A percentile compares a stretch with the other conserved stretches of the same genome.
These are phyloP conservation scores for Phoenicopterus ruber DNA, from an alignment of 2,113 vertebrate species.

Conservation along the genomic window DNA sequence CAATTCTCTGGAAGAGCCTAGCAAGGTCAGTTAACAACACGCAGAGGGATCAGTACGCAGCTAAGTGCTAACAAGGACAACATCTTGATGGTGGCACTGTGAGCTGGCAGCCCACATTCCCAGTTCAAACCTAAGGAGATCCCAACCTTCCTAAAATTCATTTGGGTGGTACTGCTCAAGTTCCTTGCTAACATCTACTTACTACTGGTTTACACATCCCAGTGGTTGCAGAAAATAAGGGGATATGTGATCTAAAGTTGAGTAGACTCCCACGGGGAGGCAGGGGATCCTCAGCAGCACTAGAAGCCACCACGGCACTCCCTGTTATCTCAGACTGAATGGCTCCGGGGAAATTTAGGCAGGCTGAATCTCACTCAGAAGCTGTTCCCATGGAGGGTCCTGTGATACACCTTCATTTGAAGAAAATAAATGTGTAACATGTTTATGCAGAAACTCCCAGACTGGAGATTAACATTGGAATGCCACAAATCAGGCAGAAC, in stretches of 20 bases:
- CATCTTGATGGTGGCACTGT: neutral
- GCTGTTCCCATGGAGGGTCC: neutral
- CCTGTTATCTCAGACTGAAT: neutral
- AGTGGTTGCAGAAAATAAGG: neutral
- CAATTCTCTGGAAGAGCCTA: neutral
- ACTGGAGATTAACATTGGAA: neutral
- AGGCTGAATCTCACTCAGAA: neutral
- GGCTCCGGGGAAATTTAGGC: neutral
- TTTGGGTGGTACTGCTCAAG: neutral
- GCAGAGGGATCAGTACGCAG: neutral
- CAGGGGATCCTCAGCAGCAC: neutral
- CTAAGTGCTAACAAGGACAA: neutral
- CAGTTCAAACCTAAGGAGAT: neutral
- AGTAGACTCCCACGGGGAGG: neutral
- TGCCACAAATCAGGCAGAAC: neutral
- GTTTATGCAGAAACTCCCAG: neutral
- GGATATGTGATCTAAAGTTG: neutral
- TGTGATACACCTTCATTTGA: neutral
- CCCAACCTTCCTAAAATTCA: neutral
- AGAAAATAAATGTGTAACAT: neutral
- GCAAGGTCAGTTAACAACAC: neutral
- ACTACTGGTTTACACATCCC: neutral
- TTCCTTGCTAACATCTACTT: neutral
- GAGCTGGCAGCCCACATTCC: neutral
- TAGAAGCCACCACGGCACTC: neutral